Evolutionary conservation across 2,113 vertebrate genomes (phyloP).

Genomic region (Pygoscelis antarcticus): DNA sequence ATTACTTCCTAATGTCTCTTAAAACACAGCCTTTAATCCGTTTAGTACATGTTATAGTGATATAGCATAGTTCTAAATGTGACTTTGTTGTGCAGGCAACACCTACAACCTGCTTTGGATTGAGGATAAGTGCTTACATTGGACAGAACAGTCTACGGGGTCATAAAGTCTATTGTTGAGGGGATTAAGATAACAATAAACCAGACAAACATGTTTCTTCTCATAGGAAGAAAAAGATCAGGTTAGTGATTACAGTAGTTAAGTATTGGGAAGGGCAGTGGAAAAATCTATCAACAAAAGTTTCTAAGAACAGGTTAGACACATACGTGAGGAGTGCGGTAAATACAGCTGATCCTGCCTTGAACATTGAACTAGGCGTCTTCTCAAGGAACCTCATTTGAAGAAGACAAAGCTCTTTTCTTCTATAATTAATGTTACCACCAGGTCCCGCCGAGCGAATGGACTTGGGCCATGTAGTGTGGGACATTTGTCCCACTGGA

Average conservation of each 20-base stretch:
- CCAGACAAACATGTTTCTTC: background rate
- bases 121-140: background rate
- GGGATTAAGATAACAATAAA: background rate
- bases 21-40: background rate
- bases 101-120: background rate
- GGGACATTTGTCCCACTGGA: background rate
- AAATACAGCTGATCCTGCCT: background rate
- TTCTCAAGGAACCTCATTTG: background rate
- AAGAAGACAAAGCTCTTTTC: background rate
- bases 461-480: background rate
- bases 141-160: background rate
- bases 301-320: background rate
- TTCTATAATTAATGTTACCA: background rate
- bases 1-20: background rate
- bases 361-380: background rate
- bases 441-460: accelerated
- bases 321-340: background rate
- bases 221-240: background rate
- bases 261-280: background rate
- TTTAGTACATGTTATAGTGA: background rate
- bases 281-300: background rate
- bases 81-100: background rate
- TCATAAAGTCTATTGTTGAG: background rate
- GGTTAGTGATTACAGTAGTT: background rate
- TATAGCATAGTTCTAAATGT: background rate